Base-by-base conservation (phyloP, 2,888 invertebrate genomes). In the Arrhopalites spinosus region DNA sequence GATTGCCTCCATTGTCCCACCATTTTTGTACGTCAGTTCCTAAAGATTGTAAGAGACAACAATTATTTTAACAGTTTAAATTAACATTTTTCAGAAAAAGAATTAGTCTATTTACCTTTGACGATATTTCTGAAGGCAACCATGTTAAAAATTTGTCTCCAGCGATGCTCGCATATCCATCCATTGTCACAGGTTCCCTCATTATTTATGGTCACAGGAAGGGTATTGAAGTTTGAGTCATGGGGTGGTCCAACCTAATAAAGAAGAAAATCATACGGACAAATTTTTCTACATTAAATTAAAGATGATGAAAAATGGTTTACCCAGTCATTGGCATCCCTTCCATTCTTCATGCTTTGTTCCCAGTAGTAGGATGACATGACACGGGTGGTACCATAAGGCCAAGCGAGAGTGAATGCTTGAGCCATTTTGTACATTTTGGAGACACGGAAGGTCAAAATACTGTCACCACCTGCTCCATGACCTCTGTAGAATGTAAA, bases 381-480 rank as follows among this genome's bases (percentile, higher is more conserved):
- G 71, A 96, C 86, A 68, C 93, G 89, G 0, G 93, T 90, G 76
- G 89, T 87, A 1, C 93, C 93, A 81, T 93, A 94, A 0, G 93
- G 91, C 88, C 92, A 92, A 0, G 95, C 94, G 85, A 97, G 87
- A 90, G 92, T 93, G 85, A 95, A 96, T 0, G 93, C 93, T 2
- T 90, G 91, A 0, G 95, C 96, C 87, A 89, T 89, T 86, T 88
- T 82, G 77, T 82, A 81, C 53, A 79, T 29, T 56, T 78, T 36
- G 27, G 78, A 50, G 17, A 80, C 81, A 27, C 77, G 73, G 79
- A 81, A 81, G 13, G 83, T 83, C 5, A 36, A 11, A 53, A 84
- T 79, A 3, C 45, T 77, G 3, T 3, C 36, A 30, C 84, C 78
- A 25, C 78, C 78, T 23, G 78, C 73, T 7, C 76, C 76, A 30